Conservation (phyloP, 2,797 vertebrate species). For the Echiichthys vipera region DNA sequence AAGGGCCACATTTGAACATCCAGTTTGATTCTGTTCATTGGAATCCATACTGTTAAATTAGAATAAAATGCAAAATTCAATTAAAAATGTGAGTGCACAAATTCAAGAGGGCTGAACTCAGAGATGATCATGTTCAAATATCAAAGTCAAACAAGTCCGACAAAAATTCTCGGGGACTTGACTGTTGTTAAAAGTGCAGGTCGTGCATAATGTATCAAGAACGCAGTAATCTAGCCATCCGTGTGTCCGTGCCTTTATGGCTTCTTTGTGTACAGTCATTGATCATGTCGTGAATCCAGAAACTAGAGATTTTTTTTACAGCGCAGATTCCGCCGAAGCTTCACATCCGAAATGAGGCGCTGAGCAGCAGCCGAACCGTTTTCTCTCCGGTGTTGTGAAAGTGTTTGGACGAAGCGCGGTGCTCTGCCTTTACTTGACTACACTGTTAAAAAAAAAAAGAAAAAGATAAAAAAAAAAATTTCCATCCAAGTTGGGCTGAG, state of each 20-base stretch:
- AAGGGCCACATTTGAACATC: constrained; percentile 5
- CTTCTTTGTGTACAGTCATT: constrained; percentile 69
- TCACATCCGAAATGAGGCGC: constrained; percentile 17
- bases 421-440: constrained; percentile 23
- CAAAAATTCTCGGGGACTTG: constrained; percentile 45
- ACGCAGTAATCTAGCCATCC: constrained; percentile 72
- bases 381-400: constrained; percentile 4
- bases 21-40: not conserved
- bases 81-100: not conserved
- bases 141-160: constrained; percentile 43
- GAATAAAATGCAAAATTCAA: too few relatives aligned
- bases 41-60: rapidly evolving
- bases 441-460: not conserved
- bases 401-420: constrained; percentile 50
- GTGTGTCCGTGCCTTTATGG: constrained; percentile 61
- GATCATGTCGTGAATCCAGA: constrained; percentile 65
- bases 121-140: constrained; percentile 27
- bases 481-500: constrained; percentile 48
- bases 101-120: constrained; percentile 1
- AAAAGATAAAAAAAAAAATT: too few relatives aligned
- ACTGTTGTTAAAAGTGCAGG: constrained; percentile 71
- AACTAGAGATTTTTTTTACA: constrained; percentile 50
- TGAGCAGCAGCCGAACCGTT: constrained; percentile 14
- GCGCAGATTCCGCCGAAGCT: constrained; percentile 44
- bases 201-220: constrained; percentile 78